phyloP scores from a whole-genome alignment of 2,797 vertebrate genomes.

The Melanotaenia parkinsoni region DNA sequence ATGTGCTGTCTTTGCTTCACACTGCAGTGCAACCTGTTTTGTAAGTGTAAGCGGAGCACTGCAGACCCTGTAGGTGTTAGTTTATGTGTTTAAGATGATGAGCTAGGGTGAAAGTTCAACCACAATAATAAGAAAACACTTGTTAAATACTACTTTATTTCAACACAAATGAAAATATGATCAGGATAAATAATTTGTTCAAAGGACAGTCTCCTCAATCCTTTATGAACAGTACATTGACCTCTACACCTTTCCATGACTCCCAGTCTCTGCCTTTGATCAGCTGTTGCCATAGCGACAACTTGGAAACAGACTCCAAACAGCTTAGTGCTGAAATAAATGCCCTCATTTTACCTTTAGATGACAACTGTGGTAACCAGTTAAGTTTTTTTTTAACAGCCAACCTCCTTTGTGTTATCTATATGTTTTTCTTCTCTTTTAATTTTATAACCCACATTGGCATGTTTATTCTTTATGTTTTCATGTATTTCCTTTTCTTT shows the following conservation, averaged over 20 bases:
- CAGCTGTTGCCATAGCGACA: constrained; percentile 76
- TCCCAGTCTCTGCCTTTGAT: constrained; percentile 55
- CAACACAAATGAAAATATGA: background rate
- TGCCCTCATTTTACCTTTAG: constrained; percentile 43
- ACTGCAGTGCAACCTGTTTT: background rate
- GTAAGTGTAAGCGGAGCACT: too few relatives aligned
- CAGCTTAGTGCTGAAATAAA: constrained; percentile 59
- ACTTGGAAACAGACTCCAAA: constrained; percentile 64
- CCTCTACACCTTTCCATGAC: constrained; percentile 52
- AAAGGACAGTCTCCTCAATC: constrained; percentile 54
- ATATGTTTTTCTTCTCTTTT: background rate
- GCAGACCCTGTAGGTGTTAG: too few relatives aligned
- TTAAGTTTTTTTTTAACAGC: background rate
- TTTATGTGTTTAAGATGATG: background rate
- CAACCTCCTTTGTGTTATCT: background rate
- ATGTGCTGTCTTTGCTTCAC: background rate
- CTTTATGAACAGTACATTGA: constrained; percentile 39
- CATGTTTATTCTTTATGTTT: too few relatives aligned
- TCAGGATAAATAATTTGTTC: background rate
- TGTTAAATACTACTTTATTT: background rate
- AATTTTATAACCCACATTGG: too few relatives aligned
- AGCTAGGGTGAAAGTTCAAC: background rate
- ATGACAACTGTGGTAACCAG: constrained; percentile 35
- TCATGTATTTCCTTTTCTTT: too few relatives aligned
- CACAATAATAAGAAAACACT: background rate